Base-by-base conservation (phyloP, 2,113 vertebrate genomes). In the Pipa parva region DNA sequence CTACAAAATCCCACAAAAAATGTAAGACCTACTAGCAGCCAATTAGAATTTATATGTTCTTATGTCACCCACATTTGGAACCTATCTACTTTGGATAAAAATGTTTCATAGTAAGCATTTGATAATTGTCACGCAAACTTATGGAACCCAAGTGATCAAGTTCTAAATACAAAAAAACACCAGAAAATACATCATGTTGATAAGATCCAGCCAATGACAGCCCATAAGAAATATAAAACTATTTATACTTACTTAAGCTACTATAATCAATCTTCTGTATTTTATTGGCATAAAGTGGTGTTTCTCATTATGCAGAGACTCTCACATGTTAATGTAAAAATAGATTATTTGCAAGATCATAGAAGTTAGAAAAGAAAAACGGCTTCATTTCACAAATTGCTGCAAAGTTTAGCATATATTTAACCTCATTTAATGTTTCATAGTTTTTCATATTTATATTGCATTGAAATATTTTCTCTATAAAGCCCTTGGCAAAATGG, bases 381-480 rank as follows among this genome's bases (percentile, higher is more conserved):
- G 59, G 63, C 2, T 37, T 76, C 10, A 22, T 73, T 55, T 73
- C 72, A 37, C 8, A 59, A 49, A 59, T 73, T 75, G 45, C 63
- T 48, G 63, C 7, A 66, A 29, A 42, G 2, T 37, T 62, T 45
- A 66, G 20, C 48, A 63, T 18, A 66, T 33, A 12, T 3, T 15
- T 62, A 68, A 28, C 29, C 63, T 33, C 18, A 63, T 42, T 45
- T 71, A 71, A 63, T 71, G 54, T 71, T 58, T 71, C 57, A 71
- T 63, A 61, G 66, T 46, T 74, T 58, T 64, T 72, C 71, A 77
- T 27, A n/a, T 58, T 79, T 73, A 49, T 68, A 31, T 71, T 74
- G 36, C 78, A 78, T 57, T 62, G 65, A 72, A 58, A 48, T 64
- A 58, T 11, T 74, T 73, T 80, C 75, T 79, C 65, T 78, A 56